Evolutionary conservation across 2,888 invertebrate genomes (phyloP).

Genomic region (Chrysopilus asiliformis): DNA sequence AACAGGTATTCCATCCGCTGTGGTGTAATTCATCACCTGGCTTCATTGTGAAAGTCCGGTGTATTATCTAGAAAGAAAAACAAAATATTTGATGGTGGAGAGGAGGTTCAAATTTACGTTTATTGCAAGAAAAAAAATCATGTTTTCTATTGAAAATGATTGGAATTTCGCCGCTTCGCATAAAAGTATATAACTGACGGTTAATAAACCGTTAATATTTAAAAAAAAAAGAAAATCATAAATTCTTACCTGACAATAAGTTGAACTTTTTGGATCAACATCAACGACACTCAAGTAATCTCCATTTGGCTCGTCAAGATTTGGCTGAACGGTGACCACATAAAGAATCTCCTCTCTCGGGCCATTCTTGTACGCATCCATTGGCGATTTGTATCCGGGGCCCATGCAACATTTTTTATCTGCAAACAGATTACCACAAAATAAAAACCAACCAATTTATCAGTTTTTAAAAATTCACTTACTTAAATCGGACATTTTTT

Average conservation of each 20-base stretch:
- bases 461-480: too few species aligned
- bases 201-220: background rate
- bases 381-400: conserved; percentile 65
- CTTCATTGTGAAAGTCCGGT: conserved; percentile 65
- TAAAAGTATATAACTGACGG: background rate
- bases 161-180: too few species aligned
- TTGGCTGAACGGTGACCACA: conserved; percentile 75
- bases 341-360: conserved; percentile 78
- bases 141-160: too few species aligned
- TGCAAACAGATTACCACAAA: too few species aligned
- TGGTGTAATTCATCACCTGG: conserved; percentile 86
- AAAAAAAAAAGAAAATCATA: background rate
- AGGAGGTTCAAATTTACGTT: too few species aligned
- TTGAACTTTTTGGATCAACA: conserved; percentile 73
- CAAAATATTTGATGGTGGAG: too few species aligned
- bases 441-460: too few species aligned
- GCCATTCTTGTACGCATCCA: conserved; percentile 71
- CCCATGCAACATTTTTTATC: too few species aligned
- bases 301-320: conserved; percentile 47
- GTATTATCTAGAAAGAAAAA: conserved; percentile 87
- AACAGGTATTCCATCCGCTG: conserved; percentile 94
- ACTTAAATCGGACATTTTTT: too few species aligned
- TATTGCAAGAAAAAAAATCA: too few species aligned
- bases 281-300: conserved; percentile 89
- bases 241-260: conserved; percentile 62